Base-by-base conservation (phyloP, 2,888 invertebrate species). In the Dusona sp. region DNA sequence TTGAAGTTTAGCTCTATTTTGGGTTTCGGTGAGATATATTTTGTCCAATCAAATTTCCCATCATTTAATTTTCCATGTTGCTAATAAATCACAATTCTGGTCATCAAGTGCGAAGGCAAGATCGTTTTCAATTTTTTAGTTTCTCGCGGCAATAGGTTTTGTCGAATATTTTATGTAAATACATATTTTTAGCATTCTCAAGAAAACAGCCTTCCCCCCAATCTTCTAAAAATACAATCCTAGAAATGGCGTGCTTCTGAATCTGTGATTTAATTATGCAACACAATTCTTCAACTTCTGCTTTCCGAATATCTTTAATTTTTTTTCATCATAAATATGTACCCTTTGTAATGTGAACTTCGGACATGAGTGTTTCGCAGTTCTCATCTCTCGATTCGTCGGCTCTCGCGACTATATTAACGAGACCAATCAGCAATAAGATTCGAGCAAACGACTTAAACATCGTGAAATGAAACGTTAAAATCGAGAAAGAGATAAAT, bases 321-420 rank as follows among this genome's bases (percentile, higher is more conserved):
- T 22, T 36, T 42, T 42, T 42, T 42, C 11, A 6, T 51, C 16
- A 13, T 67, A 45, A 45, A 16, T 70, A 29, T 72, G 51, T 95
- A 97, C 97, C 97, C 96, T 98, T 98, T 73, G 97, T 97, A 87
- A 98, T 95, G 93, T 98, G 98, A 91, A 98, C 97, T 94, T 98
- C 98, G 11, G 98, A 97, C 77, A 97, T 97, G 83, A 98, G 94
- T 3, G 98, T 98, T 94, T 98, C 98, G 93, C 98, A 98, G 89
- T 96, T 96, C 94, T 97, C 97, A 91, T 97, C 97, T 2, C 94
- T 93, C 77, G 93, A 86, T 2, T 78, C 64, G 87, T 91, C 90
- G 68, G 90, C 89, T 65, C 88, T 84, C 45, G 86, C 81, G 38
- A 72, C 65, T 64, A 82, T 85, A 33, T 61, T 48, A n/a, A 80